Evolutionary conservation across 1,140 invertebrate genomes (phyloP), one percentile per base, ranked within the genome.

Genomic region (Helicoverpa armigera): DNA sequence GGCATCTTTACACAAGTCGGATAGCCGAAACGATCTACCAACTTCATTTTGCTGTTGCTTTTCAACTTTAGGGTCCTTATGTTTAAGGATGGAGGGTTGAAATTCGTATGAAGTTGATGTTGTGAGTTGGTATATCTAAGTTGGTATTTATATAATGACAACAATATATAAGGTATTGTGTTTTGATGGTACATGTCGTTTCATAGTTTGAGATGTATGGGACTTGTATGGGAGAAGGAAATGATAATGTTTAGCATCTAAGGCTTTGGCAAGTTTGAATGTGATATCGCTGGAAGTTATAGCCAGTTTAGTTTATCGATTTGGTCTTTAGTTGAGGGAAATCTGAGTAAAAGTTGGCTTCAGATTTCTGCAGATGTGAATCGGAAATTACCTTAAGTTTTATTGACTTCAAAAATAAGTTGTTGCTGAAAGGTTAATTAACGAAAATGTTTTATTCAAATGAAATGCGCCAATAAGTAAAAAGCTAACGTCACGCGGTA

Each of bases 91-190:
- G 65, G 86, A 88, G 76, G 73, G 82, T 16, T 63, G 43, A 83
- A 60, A 80, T 72, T 86, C 43, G n/a, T 35, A 16, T 23, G 31
- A 18, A 69, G 69, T 43, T 31, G 51, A 23, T 23, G 35, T 35
- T 70, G 31, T 18, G 11, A 10, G 58, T 69, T n/a, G 4, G 75
- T n/a, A 79, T 79, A 54, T 58, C 53, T 86, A 79, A 77, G 73
- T 12, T 76, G 78, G 83, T 80, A 76, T 56, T 50, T 82, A 83
- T 86, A 87, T 93, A 94, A 94, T 92, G 92, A 85, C 83, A 83
- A 84, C 87, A 85, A 94, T 94, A 91, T 90, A 94, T 94, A 94
- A 93, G 89, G 91, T 93, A 94, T 94, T 94, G 93, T 94, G 88
- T 89, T 93, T 91, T 94, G 92, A 94, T 94, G 89, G 92, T 85